Evolutionary conservation across 2,888 invertebrate species (phyloP).

Genomic region (Argyra leucocephala): DNA sequence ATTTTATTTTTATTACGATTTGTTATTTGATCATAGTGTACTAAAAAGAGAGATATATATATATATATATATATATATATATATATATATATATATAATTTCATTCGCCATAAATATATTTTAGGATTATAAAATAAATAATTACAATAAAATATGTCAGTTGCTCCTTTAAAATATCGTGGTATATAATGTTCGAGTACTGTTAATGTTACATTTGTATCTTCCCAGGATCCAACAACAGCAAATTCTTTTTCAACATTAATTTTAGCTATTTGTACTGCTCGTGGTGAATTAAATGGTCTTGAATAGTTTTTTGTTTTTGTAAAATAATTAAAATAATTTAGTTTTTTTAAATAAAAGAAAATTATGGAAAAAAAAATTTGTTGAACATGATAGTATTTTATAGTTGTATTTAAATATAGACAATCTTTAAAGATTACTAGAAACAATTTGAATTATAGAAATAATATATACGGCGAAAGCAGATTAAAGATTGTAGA

Average conservation of each 20-base stretch:
- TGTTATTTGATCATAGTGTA: slow-evolving; percentile 36
- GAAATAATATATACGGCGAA: too few relatives aligned
- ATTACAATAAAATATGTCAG: slow-evolving; percentile 66
- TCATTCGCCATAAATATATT: too few relatives aligned
- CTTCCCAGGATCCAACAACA: slow-evolving; percentile 79
- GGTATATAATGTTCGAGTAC: slow-evolving; percentile 79
- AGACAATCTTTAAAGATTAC: too few relatives aligned
- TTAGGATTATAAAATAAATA: slow-evolving; percentile 21
- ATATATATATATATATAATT: too few relatives aligned
- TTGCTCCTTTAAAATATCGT: slow-evolving; percentile 69
- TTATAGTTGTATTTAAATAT: too few relatives aligned
- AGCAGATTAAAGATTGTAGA: too few relatives aligned
- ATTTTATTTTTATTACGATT: slow-evolving; percentile 71
- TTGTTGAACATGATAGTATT: too few relatives aligned
- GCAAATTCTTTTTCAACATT: slow-evolving; percentile 78
- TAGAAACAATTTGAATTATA: too few relatives aligned
- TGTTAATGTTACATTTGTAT: slow-evolving; percentile 71
- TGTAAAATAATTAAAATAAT: not conserved
- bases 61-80: too few relatives aligned
- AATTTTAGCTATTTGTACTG: slow-evolving; percentile 70
- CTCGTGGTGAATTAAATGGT: slow-evolving; percentile 73
- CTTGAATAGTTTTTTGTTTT: slow-evolving; percentile 43
- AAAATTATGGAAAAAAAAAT: too few relatives aligned
- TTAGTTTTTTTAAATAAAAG: not conserved
- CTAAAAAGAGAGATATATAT: slow-evolving; percentile 25